Base-by-base conservation (phyloP, 2,888 invertebrate species). In the Acrobasis consociella region DNA sequence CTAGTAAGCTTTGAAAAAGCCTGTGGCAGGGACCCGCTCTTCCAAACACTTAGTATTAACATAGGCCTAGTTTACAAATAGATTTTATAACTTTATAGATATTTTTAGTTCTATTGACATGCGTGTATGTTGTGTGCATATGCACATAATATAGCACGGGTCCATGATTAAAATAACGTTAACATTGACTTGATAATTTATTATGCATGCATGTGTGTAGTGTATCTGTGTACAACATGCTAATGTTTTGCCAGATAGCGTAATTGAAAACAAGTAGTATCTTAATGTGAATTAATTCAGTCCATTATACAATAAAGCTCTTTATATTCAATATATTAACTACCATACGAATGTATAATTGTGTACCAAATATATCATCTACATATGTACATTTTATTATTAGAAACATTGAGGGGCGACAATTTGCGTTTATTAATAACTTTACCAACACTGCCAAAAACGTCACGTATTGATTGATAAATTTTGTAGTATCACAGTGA, bases 391-490 rank as follows among this genome's bases (percentile, higher is more conserved):
- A 56, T 5, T 56, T 17, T 56, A 17, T 46, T 55, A 37, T 15
- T 37, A 46, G 42, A 8, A 17, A 58, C 60, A 66, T 58, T 31
- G 51, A 61, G 65, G 59, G 66, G 64, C 62, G 64, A 65, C 69
- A 67, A 59, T 66, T 58, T 49, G 8, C 38, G 31, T 58, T 52
- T 64, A 60, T 52, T 51, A 56, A 62, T 64, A 62, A 11, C 56
- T 31, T 38, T 13, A 58, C 22, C 22, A 53, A 39, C 65, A 64
- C 62, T 70, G 73, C 74, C 73, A 74, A 73, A 69, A 69, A 67
- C 70, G 66, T 67, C 67, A 68, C 64, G 62, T 49, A 58, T 60
- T 62, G 66, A 68, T 68, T 60, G 60, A 68, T 58, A 64, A 62
- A 69, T 68, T 66, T 66, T 17, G 60, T 63, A 69, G 64, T 1